These are phyloP conservation scores for Meganola albula DNA, from an alignment of 2,888 invertebrate genomes.

Conservation along the genomic window DNA sequence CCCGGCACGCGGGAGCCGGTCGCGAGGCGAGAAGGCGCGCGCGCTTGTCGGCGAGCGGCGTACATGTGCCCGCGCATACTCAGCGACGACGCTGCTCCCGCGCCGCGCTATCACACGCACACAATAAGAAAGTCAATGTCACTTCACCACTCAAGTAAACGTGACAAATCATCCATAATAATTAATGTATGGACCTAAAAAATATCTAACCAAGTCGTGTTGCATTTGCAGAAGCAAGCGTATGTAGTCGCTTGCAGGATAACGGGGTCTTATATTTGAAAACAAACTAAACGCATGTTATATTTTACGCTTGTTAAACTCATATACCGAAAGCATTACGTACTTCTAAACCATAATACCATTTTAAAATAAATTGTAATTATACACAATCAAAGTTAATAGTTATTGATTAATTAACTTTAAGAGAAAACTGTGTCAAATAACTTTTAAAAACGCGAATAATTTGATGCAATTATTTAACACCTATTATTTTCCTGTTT, in stretches of 20 bases:
- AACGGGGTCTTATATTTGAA: too few species aligned
- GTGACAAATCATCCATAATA: slow-evolving; percentile 48
- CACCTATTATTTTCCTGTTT: slow-evolving; percentile 19
- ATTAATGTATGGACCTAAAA: too few species aligned
- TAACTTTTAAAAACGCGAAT: slow-evolving; percentile 12
- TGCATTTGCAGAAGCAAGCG: too few species aligned
- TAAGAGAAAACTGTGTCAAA: slow-evolving; percentile 14
- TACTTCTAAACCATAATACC: too few species aligned
- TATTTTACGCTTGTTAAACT: too few species aligned
- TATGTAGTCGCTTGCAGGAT: too few species aligned
- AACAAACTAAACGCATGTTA: too few species aligned
- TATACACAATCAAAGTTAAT: too few species aligned
- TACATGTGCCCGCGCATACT: slow-evolving; percentile 53
- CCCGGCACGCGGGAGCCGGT: slow-evolving; percentile 61
- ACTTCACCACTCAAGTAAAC: slow-evolving; percentile 46
- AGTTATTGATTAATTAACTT: slow-evolving; percentile 11
- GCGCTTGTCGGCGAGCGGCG: slow-evolving; percentile 66
- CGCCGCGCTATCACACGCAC: slow-evolving; percentile 48
- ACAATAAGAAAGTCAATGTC: slow-evolving; percentile 74
- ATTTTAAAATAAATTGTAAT: too few species aligned
- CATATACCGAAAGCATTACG: too few species aligned
- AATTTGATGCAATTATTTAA: slow-evolving; percentile 25
- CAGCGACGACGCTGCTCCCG: slow-evolving; percentile 32
- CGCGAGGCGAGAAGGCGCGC: slow-evolving; percentile 68
- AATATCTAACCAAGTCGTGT: too few species aligned